Evolutionary conservation across 2,113 vertebrate genomes (phyloP).

Genomic region (Vombatus ursinus): DNA sequence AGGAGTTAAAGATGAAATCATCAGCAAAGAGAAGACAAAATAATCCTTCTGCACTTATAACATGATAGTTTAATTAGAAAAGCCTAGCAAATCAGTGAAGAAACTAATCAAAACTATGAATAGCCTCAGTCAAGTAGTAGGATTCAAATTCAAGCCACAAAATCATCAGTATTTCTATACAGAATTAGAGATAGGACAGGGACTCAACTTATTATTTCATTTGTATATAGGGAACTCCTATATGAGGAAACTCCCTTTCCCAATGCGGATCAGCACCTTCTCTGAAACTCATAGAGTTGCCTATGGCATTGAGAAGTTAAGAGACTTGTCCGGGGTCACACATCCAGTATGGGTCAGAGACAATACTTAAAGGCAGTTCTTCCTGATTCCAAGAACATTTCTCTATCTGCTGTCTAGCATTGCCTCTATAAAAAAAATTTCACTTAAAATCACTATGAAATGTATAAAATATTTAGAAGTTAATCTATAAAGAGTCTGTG

Average conservation of each 20-base stretch:
- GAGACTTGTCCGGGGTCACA: neutral
- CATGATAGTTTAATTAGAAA: neutral
- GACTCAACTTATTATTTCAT: neutral
- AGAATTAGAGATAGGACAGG: neutral
- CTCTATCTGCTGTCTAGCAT: neutral
- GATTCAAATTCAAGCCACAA: neutral
- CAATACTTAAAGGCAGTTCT: neutral
- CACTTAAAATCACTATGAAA: too few species aligned
- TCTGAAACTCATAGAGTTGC: neutral
- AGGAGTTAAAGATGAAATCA: neutral
- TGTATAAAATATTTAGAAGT: too few species aligned
- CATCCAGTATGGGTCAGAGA: neutral
- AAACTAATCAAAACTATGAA: neutral
- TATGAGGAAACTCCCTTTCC: neutral
- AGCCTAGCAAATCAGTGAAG: neutral
- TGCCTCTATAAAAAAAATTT: too few species aligned
- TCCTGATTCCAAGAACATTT: neutral
- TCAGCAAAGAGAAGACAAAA: neutral
- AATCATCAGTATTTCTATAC: neutral
- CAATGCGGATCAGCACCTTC: too few species aligned
- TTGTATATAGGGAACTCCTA: neutral
- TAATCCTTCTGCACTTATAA: neutral
- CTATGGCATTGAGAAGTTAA: too few species aligned
- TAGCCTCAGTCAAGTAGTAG: neutral
- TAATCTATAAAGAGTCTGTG: too few species aligned